A percentile compares a stretch with the other conserved stretches of the same genome.
phyloP scores from a whole-genome alignment of 1,140 invertebrate species.

The Drosophila aff. region DNA sequence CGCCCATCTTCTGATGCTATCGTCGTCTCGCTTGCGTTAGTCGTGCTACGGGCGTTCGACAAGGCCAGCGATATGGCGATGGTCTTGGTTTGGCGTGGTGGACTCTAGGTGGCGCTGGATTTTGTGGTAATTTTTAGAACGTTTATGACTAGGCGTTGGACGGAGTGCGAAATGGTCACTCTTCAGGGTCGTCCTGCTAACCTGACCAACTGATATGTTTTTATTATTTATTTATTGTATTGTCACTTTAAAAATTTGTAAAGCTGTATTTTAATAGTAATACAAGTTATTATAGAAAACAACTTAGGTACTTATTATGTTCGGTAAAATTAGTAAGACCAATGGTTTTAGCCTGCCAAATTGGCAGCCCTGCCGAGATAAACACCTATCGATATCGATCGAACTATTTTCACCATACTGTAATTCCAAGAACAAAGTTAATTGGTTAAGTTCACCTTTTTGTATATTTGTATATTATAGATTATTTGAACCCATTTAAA shows the following conservation, averaged over 20 bases:
- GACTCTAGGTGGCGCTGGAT: conserved; percentile 6
- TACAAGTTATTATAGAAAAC: not conserved
- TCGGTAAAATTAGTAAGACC: not conserved
- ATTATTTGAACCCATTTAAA: not conserved
- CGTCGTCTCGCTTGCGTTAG: not conserved
- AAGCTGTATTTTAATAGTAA: not conserved
- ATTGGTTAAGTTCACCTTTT: not conserved
- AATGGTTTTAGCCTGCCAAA: not conserved
- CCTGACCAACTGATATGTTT: not conserved
- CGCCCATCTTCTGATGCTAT: not conserved
- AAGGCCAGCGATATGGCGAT: conserved; percentile 4
- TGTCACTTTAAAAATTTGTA: not conserved
- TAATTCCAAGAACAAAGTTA: not conserved
- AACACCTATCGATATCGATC: conserved; percentile 1
- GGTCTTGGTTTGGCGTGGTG: conserved; percentile 1
- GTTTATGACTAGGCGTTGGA: conserved; percentile 16
- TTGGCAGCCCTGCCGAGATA: not conserved
- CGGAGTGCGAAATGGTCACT: conserved; percentile 12
- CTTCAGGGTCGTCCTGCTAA: not conserved
- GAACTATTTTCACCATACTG: not conserved
- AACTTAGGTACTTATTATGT: not conserved
- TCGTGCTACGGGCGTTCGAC: not conserved
- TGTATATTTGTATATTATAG: not conserved
- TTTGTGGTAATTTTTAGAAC: conserved; percentile 15
- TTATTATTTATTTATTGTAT: too few relatives aligned